Base-by-base conservation (phyloP, 2,888 invertebrate species). In the Piscicola geometra region DNA sequence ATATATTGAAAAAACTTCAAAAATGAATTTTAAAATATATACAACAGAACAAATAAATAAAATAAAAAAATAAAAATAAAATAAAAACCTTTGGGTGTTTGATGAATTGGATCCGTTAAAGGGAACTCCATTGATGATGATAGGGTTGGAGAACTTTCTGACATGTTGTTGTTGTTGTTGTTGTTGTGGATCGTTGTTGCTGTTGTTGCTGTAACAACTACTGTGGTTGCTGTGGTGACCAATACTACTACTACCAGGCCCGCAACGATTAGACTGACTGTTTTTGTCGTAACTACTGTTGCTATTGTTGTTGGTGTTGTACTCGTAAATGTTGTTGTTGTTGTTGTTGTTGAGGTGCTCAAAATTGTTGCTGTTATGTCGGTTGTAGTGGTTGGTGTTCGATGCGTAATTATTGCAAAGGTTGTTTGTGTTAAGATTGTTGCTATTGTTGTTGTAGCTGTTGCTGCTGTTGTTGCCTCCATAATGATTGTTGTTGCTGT, bases 391-490 rank as follows among this genome's bases (percentile, higher is more conserved):
- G 35, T 67, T 32, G n/a, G n/a, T n/a, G n/a, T n/a, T n/a, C n/a
- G n/a, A n/a, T n/a, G n/a, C n/a, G n/a, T n/a, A n/a, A n/a, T n/a
- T n/a, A n/a, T n/a, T n/a, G n/a, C n/a, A n/a, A n/a, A n/a, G n/a
- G n/a, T n/a, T n/a, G n/a, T n/a, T n/a, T n/a, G 21, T 21, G 68
- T 33, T 35, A 32, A 2, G 5, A 32, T n/a, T 21, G 68, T 21
- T 67, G 68, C 21, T 67, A 32, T 33, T 67, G 30, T 15, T 32
- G 5, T 33, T 67, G 30, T 12, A 28, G 68, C 21, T 67, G 30
- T 33, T 35, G 30, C 18, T 35, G 12, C 9, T 64, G 21, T 84
- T 84, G 2, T 41, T 41, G 15, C 9, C 21, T 18, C 18, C n/a
- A n/a, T n/a, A n/a, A n/a, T n/a, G n/a, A 28, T 33, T 35, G 30